Percentiles rank a stretch among this genome's conserved stretches.
Conservation (phyloP, 2,113 vertebrate species). For the Butorides virescens region DNA sequence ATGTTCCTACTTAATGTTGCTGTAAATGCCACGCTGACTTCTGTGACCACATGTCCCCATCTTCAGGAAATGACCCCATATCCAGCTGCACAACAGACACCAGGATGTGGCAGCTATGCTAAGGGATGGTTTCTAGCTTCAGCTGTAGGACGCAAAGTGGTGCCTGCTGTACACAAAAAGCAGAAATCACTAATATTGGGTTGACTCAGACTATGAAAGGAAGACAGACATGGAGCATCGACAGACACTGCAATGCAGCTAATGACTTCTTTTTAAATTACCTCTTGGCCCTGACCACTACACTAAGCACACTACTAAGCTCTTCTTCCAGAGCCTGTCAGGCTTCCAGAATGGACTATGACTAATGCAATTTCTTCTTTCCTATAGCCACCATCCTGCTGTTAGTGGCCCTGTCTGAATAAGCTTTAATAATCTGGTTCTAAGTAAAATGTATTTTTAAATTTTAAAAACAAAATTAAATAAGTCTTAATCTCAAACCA, state of each 20-base stretch:
- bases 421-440: background rate
- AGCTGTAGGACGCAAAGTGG: rapidly evolving
- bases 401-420: background rate
- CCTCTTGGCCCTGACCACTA: background rate
- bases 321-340: background rate
- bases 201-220: background rate
- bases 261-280: background rate
- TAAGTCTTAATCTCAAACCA: background rate
- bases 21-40: background rate
- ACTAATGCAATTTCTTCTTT: background rate
- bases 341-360: background rate
- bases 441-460: background rate
- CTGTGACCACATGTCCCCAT: background rate
- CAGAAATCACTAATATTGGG: background rate
- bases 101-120: background rate
- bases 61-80: background rate
- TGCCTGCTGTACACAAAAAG: background rate
- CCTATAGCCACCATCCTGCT: background rate
- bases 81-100: no score
- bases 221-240: background rate
- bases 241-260: background rate
- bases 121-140: background rate
- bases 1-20: background rate
- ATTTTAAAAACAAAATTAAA: background rate
- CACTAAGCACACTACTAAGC: background rate